Evolutionary conservation across 2,888 invertebrate genomes (phyloP).

Genomic region (Catocala sponsa): DNA sequence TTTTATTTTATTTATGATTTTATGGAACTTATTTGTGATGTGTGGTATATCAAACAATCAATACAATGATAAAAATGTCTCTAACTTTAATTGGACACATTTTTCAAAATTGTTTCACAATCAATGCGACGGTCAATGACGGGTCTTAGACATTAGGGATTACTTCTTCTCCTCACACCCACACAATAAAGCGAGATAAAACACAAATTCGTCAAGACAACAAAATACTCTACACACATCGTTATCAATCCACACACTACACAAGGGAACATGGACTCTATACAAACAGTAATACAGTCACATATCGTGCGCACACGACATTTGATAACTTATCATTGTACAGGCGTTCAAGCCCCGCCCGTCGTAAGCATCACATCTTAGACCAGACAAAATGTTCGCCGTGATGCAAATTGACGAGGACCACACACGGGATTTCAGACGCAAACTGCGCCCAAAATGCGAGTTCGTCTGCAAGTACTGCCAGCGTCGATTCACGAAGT

Average conservation of each 20-base stretch:
- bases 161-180: slow-evolving; percentile 38
- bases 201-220: slow-evolving; percentile 49
- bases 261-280: slow-evolving; percentile 50
- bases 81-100: background rate
- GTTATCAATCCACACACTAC: slow-evolving; percentile 53
- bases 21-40: slow-evolving; percentile 9
- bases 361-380: slow-evolving; percentile 83
- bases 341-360: slow-evolving; percentile 86
- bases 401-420: slow-evolving; percentile 97
- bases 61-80: slow-evolving; percentile 1
- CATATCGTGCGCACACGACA: slow-evolving; percentile 66
- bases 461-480: slow-evolving; percentile 99
- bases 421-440: slow-evolving; percentile 94
- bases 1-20: slow-evolving; percentile 23
- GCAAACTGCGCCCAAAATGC: slow-evolving; percentile 97
- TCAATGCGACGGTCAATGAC: slow-evolving; percentile 52
- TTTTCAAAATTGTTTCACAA: slow-evolving; percentile 29
- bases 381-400: slow-evolving; percentile 93
- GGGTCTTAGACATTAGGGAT: slow-evolving; percentile 53
- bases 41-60: slow-evolving; percentile 17
- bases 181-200: slow-evolving; percentile 41
- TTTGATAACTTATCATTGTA: slow-evolving; percentile 80
- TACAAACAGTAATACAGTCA: slow-evolving; percentile 57
- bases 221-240: slow-evolving; percentile 52
- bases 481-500: slow-evolving; percentile 98